Conservation (phyloP, 2,113 vertebrate species). For the Carassius auratus region DNA sequence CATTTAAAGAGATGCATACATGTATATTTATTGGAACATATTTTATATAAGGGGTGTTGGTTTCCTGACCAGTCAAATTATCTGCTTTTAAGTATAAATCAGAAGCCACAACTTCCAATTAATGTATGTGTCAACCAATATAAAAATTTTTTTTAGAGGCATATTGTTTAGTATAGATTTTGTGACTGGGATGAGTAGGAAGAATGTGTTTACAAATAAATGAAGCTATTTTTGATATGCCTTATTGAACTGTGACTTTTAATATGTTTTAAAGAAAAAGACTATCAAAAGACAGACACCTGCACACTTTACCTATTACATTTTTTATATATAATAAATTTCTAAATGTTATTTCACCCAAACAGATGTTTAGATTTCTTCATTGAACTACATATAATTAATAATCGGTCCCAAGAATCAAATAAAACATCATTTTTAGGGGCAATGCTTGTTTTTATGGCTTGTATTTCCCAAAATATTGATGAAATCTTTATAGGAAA, state of each 20-base stretch:
- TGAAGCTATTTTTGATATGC: neutral
- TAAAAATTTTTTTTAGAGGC: neutral
- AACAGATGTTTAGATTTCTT: neutral
- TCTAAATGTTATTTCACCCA: neutral
- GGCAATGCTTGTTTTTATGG: constrained; percentile 25
- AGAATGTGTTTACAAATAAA: neutral
- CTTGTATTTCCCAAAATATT: constrained; percentile 26
- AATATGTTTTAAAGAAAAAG: neutral
- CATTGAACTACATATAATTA: neutral
- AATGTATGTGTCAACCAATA: neutral
- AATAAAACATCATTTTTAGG: constrained; percentile 4
- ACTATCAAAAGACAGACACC: neutral
- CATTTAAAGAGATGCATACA: neutral
- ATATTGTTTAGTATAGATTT: neutral
- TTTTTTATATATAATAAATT: neutral
- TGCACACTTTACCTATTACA: neutral
- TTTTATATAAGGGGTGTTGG: neutral
- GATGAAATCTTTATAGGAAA: neutral
- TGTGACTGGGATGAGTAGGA: neutral
- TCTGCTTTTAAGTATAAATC: neutral
- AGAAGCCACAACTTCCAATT: constrained; percentile 19
- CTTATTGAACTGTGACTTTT: neutral
- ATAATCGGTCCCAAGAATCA: constrained; percentile 6
- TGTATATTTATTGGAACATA: neutral
- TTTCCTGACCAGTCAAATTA: neutral